These are phyloP conservation scores for Entomyzon cyanotis DNA, from an alignment of 2,113 vertebrate genomes.

Conservation along the genomic window DNA sequence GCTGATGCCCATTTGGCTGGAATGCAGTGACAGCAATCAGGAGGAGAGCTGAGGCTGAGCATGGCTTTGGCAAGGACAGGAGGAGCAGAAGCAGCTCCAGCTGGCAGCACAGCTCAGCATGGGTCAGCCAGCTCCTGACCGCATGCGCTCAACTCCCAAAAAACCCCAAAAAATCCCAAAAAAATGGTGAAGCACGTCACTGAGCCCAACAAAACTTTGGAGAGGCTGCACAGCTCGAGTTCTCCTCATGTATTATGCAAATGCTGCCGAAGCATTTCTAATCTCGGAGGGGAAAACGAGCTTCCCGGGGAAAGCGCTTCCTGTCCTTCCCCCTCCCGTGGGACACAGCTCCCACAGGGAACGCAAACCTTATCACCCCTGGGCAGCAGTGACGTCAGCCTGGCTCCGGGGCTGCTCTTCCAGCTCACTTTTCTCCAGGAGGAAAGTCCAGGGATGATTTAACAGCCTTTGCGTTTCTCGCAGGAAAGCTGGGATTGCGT, in stretches of 20 bases:
- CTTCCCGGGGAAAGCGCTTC: neutral
- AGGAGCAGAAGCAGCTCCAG: conserved; percentile 25
- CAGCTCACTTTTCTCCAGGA: neutral
- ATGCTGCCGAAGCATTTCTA: neutral
- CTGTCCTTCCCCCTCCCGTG: neutral
- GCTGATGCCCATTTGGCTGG: neutral
- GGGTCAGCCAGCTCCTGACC: neutral
- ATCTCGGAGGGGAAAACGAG: neutral
- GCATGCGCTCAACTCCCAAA: neutral
- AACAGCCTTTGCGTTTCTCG: neutral
- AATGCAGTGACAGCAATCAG: neutral
- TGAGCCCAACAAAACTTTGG: neutral
- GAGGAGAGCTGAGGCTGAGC: neutral
- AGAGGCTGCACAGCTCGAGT: neutral
- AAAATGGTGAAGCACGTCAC: neutral
- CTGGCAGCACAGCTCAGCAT: neutral
- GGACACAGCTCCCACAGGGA: neutral
- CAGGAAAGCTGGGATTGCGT: conserved; percentile 1
- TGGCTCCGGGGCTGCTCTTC: neutral
- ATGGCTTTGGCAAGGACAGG: conserved; percentile 12
- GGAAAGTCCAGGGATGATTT: neutral
- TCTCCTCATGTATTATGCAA: neutral
- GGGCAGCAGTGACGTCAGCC: neutral
- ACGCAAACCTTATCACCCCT: neutral
- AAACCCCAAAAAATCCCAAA: neutral